These are phyloP conservation scores for Streblospio benedicti DNA, from an alignment of 1,140 invertebrate species.

Conservation along the genomic window DNA sequence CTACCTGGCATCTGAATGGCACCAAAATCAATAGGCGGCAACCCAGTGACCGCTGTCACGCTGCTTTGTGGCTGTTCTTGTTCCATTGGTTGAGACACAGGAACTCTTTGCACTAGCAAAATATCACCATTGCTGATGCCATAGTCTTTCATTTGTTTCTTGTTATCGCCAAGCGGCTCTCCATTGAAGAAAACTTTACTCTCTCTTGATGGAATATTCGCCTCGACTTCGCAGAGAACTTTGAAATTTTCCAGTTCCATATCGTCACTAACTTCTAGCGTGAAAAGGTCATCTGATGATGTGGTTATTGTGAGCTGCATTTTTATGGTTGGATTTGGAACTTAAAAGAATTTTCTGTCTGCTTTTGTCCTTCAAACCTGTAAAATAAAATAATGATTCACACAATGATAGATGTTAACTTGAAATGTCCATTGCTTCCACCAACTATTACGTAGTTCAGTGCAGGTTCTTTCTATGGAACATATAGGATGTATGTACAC, in stretches of 20 bases:
- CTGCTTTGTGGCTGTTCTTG: too few relatives aligned
- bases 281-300: slow-evolving; percentile 74
- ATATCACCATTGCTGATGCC: slow-evolving; percentile 82
- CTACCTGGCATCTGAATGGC: slow-evolving; percentile 66
- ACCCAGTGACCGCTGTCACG: too few relatives aligned
- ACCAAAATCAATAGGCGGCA: slow-evolving; percentile 85
- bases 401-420: too few relatives aligned
- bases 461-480: too few relatives aligned
- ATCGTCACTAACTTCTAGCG: slow-evolving; percentile 82
- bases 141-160: slow-evolving; percentile 63
- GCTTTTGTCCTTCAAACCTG: too few relatives aligned
- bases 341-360: too few relatives aligned
- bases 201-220: slow-evolving; percentile 69
- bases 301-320: slow-evolving; percentile 91
- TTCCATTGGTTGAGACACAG: slow-evolving; percentile 5
- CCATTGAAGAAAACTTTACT: slow-evolving; percentile 81
- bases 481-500: too few relatives aligned
- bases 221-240: slow-evolving; percentile 80
- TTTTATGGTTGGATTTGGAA: too few relatives aligned
- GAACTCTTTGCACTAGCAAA: slow-evolving; percentile 67
- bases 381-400: too few relatives aligned
- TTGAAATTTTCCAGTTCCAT: slow-evolving; percentile 92
- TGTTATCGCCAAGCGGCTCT: slow-evolving; percentile 70
- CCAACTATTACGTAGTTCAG: too few relatives aligned
- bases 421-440: too few relatives aligned